Percentiles rank a stretch among this genome's conserved stretches.
These are phyloP conservation scores for Columba guinea DNA, from an alignment of 2,797 vertebrate species.

Conservation along the genomic window DNA sequence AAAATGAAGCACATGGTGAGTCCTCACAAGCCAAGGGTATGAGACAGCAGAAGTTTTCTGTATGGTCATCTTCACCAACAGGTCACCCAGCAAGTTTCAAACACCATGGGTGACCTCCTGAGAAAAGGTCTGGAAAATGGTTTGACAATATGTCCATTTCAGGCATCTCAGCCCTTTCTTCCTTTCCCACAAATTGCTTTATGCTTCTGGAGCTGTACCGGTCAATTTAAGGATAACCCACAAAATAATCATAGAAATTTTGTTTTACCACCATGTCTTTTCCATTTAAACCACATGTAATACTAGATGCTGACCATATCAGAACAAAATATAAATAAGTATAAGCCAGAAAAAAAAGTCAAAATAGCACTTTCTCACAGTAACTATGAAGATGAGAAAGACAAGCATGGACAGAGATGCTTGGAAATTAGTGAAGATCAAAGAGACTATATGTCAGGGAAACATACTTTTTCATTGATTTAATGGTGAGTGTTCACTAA, in stretches of 20 bases:
- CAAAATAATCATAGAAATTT: neutral
- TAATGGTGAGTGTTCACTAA: neutral
- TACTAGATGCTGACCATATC: neutral
- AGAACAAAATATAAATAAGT: neutral
- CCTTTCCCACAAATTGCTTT: neutral
- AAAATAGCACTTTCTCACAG: neutral
- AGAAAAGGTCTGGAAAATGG: neutral
- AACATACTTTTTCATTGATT: neutral
- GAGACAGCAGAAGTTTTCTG: neutral
- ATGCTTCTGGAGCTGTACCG: neutral
- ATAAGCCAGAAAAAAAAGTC: neutral
- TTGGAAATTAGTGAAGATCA: neutral
- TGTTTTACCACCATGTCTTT: neutral
- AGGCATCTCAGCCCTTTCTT: neutral
- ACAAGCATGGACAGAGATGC: neutral
- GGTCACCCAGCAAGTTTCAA: neutral
- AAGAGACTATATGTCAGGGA: neutral
- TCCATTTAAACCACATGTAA: neutral
- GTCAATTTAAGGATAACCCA: neutral
- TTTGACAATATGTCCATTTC: neutral
- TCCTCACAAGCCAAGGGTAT: neutral
- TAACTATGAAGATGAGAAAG: neutral
- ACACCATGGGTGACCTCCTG: neutral
- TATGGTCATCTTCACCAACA: rapidly evolving
- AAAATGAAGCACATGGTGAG: neutral